Percentiles rank a stretch among this genome's conserved stretches.
phyloP scores from a whole-genome alignment of 2,113 vertebrate species.

The Saccopteryx leptura region DNA sequence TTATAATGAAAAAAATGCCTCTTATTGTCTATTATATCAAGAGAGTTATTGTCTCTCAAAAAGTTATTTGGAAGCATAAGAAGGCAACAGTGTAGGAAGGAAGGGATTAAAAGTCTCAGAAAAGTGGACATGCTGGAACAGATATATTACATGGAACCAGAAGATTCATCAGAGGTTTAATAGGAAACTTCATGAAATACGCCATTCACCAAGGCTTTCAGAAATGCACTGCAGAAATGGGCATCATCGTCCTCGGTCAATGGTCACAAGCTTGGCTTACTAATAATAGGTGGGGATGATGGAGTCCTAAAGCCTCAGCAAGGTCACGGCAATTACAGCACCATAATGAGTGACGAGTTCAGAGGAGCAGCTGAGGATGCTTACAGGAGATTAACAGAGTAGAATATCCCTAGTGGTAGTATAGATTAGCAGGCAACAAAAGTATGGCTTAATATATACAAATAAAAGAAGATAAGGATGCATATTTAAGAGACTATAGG shows the following conservation, averaged over 20 bases:
- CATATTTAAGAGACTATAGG: background rate
- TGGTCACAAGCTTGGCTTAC: background rate
- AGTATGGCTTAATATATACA: background rate
- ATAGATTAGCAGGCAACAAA: background rate
- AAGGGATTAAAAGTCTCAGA: background rate
- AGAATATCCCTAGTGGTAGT: background rate
- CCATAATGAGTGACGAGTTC: background rate
- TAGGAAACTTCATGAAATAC: background rate
- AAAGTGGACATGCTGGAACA: background rate
- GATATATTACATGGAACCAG: background rate
- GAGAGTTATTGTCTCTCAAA: background rate
- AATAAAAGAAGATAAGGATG: background rate
- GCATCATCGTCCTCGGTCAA: background rate
- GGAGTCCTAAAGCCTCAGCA: background rate
- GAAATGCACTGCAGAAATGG: background rate
- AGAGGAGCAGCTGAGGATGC: background rate
- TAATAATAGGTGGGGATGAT: background rate
- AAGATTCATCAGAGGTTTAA: background rate
- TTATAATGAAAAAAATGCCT: slow-evolving; percentile 1
- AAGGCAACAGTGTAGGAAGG: background rate
- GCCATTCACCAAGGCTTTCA: background rate
- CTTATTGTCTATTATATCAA: background rate
- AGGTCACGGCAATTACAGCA: background rate
- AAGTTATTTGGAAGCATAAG: background rate
- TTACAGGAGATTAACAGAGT: background rate